Evolutionary conservation across 2,797 vertebrate species (phyloP).

Genomic region (Tapirus indicus): DNA sequence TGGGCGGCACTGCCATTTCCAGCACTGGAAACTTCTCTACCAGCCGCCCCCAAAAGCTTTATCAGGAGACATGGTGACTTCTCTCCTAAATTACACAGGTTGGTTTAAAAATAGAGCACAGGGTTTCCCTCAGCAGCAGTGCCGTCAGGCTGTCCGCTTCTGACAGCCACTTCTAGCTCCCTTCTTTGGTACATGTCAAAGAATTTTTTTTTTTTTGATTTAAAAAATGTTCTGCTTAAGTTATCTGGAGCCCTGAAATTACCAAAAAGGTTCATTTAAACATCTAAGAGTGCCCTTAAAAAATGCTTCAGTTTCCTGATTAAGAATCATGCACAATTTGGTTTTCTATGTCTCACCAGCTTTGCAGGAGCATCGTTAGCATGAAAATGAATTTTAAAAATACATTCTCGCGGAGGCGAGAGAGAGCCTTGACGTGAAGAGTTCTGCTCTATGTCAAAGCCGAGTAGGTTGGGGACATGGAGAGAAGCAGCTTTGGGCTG

Average conservation of each 20-base stretch:
- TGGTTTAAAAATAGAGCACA: conserved; percentile 76
- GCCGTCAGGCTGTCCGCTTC: conserved; percentile 68
- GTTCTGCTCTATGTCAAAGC: not conserved
- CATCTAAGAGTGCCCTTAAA: conserved; percentile 65
- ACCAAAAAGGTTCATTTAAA: conserved; percentile 66
- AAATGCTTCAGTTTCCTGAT: conserved; percentile 50
- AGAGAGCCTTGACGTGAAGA: not conserved
- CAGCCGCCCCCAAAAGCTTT: conserved; percentile 62
- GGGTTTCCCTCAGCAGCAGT: conserved; percentile 61
- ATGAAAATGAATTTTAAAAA: conserved; percentile 75
- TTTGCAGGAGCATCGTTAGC: conserved; percentile 72
- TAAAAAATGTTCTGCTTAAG: conserved; percentile 51
- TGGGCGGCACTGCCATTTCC: conserved; percentile 72
- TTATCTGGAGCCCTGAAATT: conserved; percentile 68
- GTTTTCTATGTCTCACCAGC: conserved; percentile 44
- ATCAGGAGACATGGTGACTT: conserved; percentile 58
- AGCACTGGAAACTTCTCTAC: conserved; percentile 22
- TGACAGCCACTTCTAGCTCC: conserved; percentile 49
- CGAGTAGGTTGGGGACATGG: not conserved
- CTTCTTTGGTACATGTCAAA: conserved; percentile 56
- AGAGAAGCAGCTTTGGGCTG: not conserved
- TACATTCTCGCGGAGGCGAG: conserved; percentile 51
- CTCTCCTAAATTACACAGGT: conserved; percentile 72
- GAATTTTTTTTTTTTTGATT: conserved; percentile 47
- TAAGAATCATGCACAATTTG: conserved; percentile 69